Percentiles rank a stretch among this genome's conserved stretches.
These are phyloP conservation scores for Taphrorychus bicolor DNA, from an alignment of 2,888 invertebrate species.

Conservation along the genomic window DNA sequence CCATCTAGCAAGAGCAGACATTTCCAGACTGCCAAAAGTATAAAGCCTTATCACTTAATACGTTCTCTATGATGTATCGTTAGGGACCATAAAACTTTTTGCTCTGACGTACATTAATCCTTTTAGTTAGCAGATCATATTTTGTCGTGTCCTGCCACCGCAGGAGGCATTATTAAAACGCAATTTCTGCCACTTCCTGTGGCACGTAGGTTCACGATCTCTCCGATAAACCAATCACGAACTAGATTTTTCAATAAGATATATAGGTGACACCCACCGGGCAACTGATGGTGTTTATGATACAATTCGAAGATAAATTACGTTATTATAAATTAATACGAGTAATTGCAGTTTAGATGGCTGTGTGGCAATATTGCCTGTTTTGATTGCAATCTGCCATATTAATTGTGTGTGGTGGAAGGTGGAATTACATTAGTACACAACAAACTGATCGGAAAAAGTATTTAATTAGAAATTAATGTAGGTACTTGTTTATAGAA, in stretches of 20 bases:
- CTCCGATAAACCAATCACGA: conserved; percentile 22
- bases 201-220: conserved; percentile 9
- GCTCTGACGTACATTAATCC: too few species aligned
- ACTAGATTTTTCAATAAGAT: conserved; percentile 21
- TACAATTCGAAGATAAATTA: background rate
- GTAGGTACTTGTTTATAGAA: too few species aligned
- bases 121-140: background rate
- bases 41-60: background rate
- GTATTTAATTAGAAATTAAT: too few species aligned
- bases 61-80: background rate
- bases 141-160: too few species aligned
- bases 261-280: conserved; percentile 32
- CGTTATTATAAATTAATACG: too few species aligned
- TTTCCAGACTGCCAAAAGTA: background rate
- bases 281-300: background rate
- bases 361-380: too few species aligned
- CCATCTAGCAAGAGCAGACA: background rate
- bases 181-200: conserved; percentile 23
- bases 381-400: too few species aligned
- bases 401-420: too few species aligned
- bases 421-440: too few species aligned
- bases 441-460: too few species aligned
- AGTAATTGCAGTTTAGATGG: too few species aligned
- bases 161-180: conserved; percentile 6
- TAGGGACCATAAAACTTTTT: background rate